Conservation (phyloP, 2,113 vertebrate species). For the Orthonyx spaldingii region DNA sequence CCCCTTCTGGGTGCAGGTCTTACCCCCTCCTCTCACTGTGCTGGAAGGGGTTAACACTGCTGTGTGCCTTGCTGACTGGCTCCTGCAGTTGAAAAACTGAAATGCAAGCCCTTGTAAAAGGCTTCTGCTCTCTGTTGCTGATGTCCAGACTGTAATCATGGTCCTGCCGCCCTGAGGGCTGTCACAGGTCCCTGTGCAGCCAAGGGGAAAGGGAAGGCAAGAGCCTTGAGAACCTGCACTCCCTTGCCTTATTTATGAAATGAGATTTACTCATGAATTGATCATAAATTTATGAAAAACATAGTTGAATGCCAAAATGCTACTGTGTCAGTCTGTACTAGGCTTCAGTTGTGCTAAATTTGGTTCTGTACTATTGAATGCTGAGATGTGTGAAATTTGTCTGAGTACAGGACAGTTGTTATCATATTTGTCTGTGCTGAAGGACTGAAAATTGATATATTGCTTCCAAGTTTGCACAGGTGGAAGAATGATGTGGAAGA, state of each 20-base stretch:
- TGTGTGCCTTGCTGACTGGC: not conserved
- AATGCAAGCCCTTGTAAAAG: not conserved
- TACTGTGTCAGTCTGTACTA: not conserved
- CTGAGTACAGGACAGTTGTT: not conserved
- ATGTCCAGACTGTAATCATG: not conserved
- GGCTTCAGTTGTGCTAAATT: not conserved
- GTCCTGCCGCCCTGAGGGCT: not conserved
- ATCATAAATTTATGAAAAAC: not conserved
- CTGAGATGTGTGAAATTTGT: not conserved
- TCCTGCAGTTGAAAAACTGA: not conserved
- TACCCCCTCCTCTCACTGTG: not conserved
- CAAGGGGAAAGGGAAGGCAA: not conserved
- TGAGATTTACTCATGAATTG: not conserved
- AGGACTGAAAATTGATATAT: not conserved
- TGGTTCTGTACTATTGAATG: not conserved
- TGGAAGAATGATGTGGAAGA: constrained; percentile 3
- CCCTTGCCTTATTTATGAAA: not conserved
- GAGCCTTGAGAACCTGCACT: not conserved
- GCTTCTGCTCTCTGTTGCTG: accelerated
- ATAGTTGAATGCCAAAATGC: not conserved
- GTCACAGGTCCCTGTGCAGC: too few relatives aligned
- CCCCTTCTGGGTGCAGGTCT: not conserved
- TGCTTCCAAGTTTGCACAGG: constrained; percentile 24
- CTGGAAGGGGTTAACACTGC: not conserved
- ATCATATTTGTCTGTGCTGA: not conserved